These are phyloP conservation scores for Odontomachus brunneus DNA, from an alignment of 1,140 invertebrate genomes.

Conservation along the genomic window DNA sequence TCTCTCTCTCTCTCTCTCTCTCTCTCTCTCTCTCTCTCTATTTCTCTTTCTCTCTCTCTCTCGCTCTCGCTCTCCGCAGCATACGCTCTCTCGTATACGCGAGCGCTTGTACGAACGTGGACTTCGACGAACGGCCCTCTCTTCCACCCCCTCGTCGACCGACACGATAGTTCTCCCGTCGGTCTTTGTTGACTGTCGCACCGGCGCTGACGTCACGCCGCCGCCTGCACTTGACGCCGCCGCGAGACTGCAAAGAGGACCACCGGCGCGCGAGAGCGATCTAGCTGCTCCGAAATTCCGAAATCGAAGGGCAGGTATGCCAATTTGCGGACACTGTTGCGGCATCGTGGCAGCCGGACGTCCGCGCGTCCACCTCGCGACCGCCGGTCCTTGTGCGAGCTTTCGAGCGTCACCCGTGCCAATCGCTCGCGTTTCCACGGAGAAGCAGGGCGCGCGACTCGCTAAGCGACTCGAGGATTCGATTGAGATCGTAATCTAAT, in stretches of 20 bases:
- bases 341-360: not conserved
- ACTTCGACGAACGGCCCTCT: slow-evolving; percentile 52
- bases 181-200: slow-evolving; percentile 78
- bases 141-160: slow-evolving; percentile 48
- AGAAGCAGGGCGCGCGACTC: too few species aligned
- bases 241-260: slow-evolving; percentile 67
- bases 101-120: slow-evolving; percentile 10
- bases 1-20: slow-evolving; percentile 41
- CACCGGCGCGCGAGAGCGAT: slow-evolving; percentile 37
- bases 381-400: not conserved
- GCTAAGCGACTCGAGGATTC: too few species aligned
- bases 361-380: not conserved
- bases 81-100: slow-evolving; percentile 23
- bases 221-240: slow-evolving; percentile 79
- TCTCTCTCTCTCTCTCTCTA: slow-evolving; percentile 35
- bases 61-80: too few species aligned
- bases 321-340: slow-evolving; percentile 31
- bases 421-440: too few species aligned
- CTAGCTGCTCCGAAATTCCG: slow-evolving; percentile 44
- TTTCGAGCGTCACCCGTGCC: too few species aligned
- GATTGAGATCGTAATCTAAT: too few species aligned
- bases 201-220: slow-evolving; percentile 75
- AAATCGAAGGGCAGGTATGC: slow-evolving; percentile 20
- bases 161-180: slow-evolving; percentile 59
- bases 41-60: not conserved